Conservation (phyloP, 2,888 invertebrate genomes). For the Sympetrum striolatum region DNA sequence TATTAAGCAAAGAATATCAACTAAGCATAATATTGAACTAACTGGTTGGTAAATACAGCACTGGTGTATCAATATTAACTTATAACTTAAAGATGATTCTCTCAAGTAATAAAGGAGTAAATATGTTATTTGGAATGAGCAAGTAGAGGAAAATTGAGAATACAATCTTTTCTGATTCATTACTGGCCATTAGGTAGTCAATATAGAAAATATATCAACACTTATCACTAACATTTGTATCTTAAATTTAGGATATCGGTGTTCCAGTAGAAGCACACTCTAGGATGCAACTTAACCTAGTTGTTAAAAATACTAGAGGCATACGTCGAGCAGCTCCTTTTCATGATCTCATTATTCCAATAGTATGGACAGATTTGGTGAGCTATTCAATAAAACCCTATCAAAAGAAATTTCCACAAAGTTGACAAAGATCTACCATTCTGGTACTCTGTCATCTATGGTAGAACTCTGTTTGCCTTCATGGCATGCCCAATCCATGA, state of each 20-base stretch:
- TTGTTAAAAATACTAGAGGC: constrained; percentile 3
- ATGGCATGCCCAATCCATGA: neutral
- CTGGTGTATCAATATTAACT: no score
- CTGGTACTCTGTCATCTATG: neutral
- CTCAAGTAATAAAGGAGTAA: no score
- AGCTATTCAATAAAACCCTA: neutral
- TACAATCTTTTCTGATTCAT: no score
- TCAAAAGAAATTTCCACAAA: neutral
- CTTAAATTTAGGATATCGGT: neutral
- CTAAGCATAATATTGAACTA: no score
- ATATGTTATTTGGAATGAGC: no score
- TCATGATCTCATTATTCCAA: constrained; percentile 37
- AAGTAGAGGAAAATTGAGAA: no score
- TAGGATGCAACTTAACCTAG: constrained; percentile 42
- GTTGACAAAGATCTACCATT: neutral
- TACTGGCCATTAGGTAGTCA: no score
- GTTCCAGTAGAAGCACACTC: constrained; percentile 24
- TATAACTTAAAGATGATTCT: no score
- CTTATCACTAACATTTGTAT: neutral
- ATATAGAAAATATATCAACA: no score
- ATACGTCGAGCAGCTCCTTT: constrained; percentile 23
- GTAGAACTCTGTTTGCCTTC: neutral
- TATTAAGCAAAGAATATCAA: no score
- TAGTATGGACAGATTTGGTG: constrained; percentile 44
- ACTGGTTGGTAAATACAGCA: no score